Conservation (phyloP, 2,797 vertebrate genomes). For the Bradypodion ventrale region DNA sequence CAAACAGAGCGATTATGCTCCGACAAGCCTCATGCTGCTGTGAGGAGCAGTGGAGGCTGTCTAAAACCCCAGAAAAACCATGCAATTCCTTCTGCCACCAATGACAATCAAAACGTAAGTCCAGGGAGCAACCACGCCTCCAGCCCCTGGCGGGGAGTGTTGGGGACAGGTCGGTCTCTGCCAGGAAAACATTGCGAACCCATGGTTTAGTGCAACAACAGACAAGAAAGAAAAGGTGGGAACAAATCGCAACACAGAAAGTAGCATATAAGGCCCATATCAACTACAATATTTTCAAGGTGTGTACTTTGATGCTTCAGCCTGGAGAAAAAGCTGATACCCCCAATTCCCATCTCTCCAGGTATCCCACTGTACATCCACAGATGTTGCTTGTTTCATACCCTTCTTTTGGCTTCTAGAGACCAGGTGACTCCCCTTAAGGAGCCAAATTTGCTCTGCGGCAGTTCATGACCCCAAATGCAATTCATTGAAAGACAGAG, state of each 20-base stretch:
- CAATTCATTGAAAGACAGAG: not conserved
- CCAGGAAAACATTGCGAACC: too few relatives aligned
- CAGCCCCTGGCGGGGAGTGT: too few relatives aligned
- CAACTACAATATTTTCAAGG: not conserved
- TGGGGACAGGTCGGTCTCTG: too few relatives aligned
- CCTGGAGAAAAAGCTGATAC: not conserved
- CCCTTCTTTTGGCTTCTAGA: not conserved
- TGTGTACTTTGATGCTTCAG: not conserved
- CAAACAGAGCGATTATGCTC: too few relatives aligned
- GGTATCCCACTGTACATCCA: not conserved
- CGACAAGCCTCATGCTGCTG: too few relatives aligned
- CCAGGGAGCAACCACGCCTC: too few relatives aligned
- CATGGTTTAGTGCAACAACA: not conserved
- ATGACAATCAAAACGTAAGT: too few relatives aligned
- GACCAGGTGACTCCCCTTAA: not conserved
- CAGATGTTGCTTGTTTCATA: not conserved
- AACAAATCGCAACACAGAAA: not conserved
- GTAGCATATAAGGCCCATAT: not conserved
- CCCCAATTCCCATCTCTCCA: not conserved
- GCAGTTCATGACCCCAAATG: not conserved
- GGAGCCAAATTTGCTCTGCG: not conserved
- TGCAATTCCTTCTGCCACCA: too few relatives aligned
- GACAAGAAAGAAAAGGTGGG: not conserved
- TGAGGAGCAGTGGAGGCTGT: too few relatives aligned
- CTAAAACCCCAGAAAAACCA: too few relatives aligned